phyloP scores from a whole-genome alignment of 2,113 vertebrate species.

The Sander vitreus region DNA sequence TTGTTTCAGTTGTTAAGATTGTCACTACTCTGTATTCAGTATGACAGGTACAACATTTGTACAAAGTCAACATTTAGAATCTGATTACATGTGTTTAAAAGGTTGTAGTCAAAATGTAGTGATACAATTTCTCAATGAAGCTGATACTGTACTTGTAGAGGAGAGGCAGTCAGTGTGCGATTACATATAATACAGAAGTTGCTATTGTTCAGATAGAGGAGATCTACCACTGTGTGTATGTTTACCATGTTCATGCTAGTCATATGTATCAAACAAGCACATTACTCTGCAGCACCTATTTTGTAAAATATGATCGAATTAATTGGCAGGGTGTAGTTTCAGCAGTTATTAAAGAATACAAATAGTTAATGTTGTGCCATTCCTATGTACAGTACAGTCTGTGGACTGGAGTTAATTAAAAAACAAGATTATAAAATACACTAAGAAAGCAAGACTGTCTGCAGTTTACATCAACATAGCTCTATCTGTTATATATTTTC shows the following conservation, averaged over 20 bases:
- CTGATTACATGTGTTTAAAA: conserved; percentile 1
- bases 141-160: conserved; percentile 12
- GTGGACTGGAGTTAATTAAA: neutral
- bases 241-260: conserved; percentile 20
- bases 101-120: neutral
- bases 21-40: conserved; percentile 22
- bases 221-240: conserved; percentile 31
- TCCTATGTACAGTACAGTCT: conserved; percentile 11
- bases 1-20: conserved; percentile 21
- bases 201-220: conserved; percentile 31
- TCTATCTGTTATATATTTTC: conserved; percentile 12
- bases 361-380: conserved; percentile 35
- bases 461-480: conserved; percentile 23
- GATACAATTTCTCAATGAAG: neutral
- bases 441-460: conserved; percentile 5
- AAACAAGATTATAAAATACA: neutral
- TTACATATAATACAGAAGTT: conserved; percentile 40
- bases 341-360: conserved; percentile 1
- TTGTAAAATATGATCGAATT: conserved; percentile 28
- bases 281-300: neutral
- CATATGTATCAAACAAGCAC: conserved; percentile 46
- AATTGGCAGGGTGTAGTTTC: conserved; percentile 33
- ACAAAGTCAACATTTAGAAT: conserved; percentile 30
- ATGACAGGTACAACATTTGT: conserved; percentile 24
- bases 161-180: conserved; percentile 25